These are phyloP conservation scores for Blera fallax DNA, from an alignment of 2,888 invertebrate genomes.

Conservation along the genomic window DNA sequence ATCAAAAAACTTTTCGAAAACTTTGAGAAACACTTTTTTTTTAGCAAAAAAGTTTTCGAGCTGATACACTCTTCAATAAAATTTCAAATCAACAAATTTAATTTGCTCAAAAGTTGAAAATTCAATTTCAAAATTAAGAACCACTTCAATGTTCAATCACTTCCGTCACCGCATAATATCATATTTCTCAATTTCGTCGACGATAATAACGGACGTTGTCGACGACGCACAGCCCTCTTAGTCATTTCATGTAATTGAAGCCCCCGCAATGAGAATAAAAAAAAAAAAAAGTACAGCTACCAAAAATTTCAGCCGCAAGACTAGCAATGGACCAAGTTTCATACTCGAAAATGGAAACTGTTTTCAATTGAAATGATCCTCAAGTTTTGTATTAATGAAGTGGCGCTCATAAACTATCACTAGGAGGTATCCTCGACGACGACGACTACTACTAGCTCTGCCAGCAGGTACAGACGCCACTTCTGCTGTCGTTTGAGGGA, in stretches of 20 bases:
- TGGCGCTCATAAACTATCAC: conserved; percentile 54
- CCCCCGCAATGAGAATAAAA: background rate
- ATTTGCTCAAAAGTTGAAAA: conserved; percentile 52
- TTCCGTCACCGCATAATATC: conserved; percentile 32
- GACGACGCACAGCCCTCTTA: background rate
- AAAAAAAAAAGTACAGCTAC: background rate
- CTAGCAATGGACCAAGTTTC: conserved; percentile 41
- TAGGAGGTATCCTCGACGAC: conserved; percentile 2
- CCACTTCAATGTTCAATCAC: conserved; percentile 61
- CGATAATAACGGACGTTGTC: background rate
- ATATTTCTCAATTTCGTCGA: conserved; percentile 23
- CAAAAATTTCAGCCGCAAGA: background rate
- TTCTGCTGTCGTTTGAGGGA: background rate
- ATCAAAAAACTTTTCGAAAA: conserved; percentile 28
- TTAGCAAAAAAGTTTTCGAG: background rate
- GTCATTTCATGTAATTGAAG: conserved; percentile 24
- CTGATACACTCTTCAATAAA: conserved; percentile 33
- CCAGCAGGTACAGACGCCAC: background rate
- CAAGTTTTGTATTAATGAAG: conserved; percentile 65
- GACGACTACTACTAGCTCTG: too few relatives aligned
- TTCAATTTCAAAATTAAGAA: conserved; percentile 52
- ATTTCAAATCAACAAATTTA: conserved; percentile 52
- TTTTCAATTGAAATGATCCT: conserved; percentile 61
- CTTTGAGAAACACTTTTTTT: background rate
- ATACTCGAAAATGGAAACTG: conserved; percentile 39